Evolutionary conservation across 2,797 vertebrate species (phyloP).

Genomic region (Phoebastria nigripes): DNA sequence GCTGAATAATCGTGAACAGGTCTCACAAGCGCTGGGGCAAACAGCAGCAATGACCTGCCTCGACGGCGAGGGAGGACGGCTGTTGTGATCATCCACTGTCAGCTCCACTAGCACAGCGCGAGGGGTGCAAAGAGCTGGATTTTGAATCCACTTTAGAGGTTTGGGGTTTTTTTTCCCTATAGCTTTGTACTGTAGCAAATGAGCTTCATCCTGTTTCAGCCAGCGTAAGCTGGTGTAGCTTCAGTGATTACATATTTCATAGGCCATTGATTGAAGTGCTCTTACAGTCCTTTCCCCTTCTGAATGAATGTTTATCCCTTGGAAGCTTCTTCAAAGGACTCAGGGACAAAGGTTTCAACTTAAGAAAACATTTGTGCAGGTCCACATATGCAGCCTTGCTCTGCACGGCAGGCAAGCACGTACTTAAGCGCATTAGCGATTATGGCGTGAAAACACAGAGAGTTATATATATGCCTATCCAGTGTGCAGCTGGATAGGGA

Average conservation of each 20-base stretch:
- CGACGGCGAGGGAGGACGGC: fast-evolving
- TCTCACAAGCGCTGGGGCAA: background rate
- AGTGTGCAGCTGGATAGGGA: background rate
- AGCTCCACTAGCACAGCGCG: background rate
- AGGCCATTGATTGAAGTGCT: constrained; percentile 21
- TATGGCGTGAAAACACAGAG: background rate
- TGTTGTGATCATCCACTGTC: background rate
- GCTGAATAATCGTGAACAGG: background rate
- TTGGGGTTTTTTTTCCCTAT: background rate
- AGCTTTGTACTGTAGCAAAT: background rate
- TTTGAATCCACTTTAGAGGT: background rate
- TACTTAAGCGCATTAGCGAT: background rate
- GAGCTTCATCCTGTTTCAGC: background rate
- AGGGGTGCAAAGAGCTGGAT: background rate
- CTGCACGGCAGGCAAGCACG: background rate
- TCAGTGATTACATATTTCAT: constrained; percentile 2
- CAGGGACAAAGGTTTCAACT: background rate
- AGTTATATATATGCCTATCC: background rate
- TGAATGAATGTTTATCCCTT: constrained; percentile 1
- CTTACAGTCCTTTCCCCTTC: background rate
- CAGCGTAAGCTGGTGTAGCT: background rate
- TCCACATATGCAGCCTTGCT: background rate
- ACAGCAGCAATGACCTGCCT: background rate
- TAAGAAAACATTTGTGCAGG: background rate
- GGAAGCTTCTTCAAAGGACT: background rate